Base-by-base conservation (phyloP, 2,888 invertebrate genomes). In the Polymixis flavicincta region DNA sequence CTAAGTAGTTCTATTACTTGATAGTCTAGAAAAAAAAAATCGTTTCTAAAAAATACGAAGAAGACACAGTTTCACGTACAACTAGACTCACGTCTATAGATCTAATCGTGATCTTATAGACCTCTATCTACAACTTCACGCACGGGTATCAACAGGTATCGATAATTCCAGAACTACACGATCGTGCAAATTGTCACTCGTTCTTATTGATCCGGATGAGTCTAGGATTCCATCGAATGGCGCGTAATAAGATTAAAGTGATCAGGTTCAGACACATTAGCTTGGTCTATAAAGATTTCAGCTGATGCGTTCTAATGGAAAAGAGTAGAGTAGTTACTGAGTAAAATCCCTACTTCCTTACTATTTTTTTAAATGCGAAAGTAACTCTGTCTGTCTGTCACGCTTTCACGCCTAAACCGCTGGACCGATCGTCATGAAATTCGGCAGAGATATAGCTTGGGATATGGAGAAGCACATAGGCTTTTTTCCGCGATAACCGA, bases 101-200 rank as follows among this genome's bases (percentile, higher is more conserved):
- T n/a, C 9, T 61, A 63, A 37, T 74, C 66, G 11, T 74, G 48
- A 42, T n/a, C 45, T 45, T 50, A 9, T 22, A 55, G 8, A 42
- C 22, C 48, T 28, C 37, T 63, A 67, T 67, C 28, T 63, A 63
- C 45, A 9, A 80, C 22, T 50, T 65, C 59, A 42, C 57, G 32
- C 55, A 45, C 50, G 59, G 59, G 67, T 42, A 64, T 59, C 45
- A 45, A 52, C 19, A 17, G n/a, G 25, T 59, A 63, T 71, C 37
- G 59, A 59, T 69, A 54, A 63, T 63, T 59, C n/a, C 28, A 69
- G 69, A 69, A 59, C 50, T 83, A 57, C 50, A 77, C 66, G 81
- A 45, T 70, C 64, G 82, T 19, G 78, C 82, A 85, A 83, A 83
- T 85, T 85, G 82, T 85, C 85, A 85, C 85, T 78, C 78, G 82